A percentile compares a stretch with the other conserved stretches of the same genome.
Evolutionary conservation across 2,113 vertebrate species (phyloP).

Genomic region (Dendropsophus ebraccatus): DNA sequence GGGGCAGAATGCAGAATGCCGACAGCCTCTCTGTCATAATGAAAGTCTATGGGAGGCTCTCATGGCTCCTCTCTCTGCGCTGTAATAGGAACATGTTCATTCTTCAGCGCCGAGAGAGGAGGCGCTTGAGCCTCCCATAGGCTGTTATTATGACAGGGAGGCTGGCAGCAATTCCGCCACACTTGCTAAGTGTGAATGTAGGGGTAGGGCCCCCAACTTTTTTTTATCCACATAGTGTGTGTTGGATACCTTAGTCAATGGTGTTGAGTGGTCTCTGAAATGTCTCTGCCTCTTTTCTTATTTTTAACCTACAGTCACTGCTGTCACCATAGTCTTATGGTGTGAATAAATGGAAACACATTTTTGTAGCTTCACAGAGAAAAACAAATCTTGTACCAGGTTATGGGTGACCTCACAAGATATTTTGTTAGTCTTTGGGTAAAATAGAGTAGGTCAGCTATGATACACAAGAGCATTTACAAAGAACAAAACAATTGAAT

Average conservation of each 20-base stretch:
- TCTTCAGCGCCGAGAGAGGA: too few relatives aligned
- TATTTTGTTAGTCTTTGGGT: conserved; percentile 12
- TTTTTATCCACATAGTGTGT: neutral
- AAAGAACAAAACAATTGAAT: conserved; percentile 16
- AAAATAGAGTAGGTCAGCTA: conserved; percentile 25
- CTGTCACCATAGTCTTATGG: neutral
- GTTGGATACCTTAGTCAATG: neutral
- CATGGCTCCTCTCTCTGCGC: too few relatives aligned
- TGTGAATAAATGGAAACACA: neutral
- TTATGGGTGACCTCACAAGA: conserved; percentile 7
- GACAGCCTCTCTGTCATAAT: too few relatives aligned
- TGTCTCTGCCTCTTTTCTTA: neutral
- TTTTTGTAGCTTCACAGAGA: neutral
- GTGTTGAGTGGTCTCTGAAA: neutral
- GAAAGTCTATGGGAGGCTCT: too few relatives aligned
- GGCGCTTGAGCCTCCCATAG: too few relatives aligned
- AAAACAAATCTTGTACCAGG: neutral
- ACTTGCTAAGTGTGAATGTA: too few relatives aligned
- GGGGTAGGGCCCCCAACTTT: too few relatives aligned
- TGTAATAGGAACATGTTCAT: too few relatives aligned
- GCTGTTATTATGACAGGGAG: too few relatives aligned
- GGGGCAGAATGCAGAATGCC: too few relatives aligned
- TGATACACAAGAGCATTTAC: conserved; percentile 17
- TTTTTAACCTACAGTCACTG: neutral
- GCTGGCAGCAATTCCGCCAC: too few relatives aligned